These are phyloP conservation scores for Drosophila nigrodunni DNA, from an alignment of 1,140 invertebrate species.

Conservation along the genomic window DNA sequence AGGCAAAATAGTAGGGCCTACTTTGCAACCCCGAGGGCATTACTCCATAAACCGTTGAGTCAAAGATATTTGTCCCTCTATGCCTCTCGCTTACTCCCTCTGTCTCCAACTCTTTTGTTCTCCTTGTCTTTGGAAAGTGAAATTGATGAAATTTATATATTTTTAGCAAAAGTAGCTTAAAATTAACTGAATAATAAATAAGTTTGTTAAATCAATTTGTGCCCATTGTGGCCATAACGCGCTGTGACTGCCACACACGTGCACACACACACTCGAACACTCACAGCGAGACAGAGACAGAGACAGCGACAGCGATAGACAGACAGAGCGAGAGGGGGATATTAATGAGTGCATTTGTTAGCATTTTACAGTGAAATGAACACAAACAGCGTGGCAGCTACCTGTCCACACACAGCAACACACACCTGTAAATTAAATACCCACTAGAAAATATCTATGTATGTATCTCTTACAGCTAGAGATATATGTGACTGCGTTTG, in stretches of 20 bases:
- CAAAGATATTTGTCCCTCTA: background rate
- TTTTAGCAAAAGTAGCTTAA: constrained; percentile 16
- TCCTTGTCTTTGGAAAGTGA: constrained; percentile 8
- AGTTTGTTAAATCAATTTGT: constrained; percentile 17
- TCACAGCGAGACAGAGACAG: background rate
- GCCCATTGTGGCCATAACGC: constrained; percentile 31
- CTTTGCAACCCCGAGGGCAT: background rate
- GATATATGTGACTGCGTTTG: constrained; percentile 26
- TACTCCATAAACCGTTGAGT: background rate
- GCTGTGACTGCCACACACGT: constrained; percentile 2
- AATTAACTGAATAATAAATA: constrained; percentile 25
- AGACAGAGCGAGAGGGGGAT: constrained; percentile 1
- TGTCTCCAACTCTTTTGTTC: too few relatives aligned
- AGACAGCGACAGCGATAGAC: background rate
- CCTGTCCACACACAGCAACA: constrained; percentile 10
- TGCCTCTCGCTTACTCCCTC: background rate
- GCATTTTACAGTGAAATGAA: constrained; percentile 69
- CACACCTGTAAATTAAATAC: constrained; percentile 2
- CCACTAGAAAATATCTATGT: constrained; percentile 6
- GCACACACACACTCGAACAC: background rate
- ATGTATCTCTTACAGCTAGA: constrained; percentile 16
- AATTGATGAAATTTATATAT: constrained; percentile 18
- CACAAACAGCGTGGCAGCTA: constrained; percentile 41
- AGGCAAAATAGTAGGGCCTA: background rate
- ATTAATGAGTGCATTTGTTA: constrained; percentile 70